Evolutionary conservation across 1,140 invertebrate species (phyloP).

Genomic region (Antheraea mylitta): DNA sequence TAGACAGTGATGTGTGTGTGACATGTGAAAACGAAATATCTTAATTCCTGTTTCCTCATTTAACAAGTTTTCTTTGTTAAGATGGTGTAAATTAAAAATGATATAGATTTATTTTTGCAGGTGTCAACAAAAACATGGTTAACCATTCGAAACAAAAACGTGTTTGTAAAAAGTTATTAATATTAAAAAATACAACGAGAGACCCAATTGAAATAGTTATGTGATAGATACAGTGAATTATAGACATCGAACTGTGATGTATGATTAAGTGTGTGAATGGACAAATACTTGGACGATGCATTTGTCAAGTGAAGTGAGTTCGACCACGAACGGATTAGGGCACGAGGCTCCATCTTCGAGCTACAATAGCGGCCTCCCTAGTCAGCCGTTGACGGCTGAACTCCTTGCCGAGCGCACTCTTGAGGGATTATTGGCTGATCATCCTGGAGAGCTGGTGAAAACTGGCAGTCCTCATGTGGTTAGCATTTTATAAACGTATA

Average conservation of each 20-base stretch:
- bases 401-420: conserved; percentile 90
- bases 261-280: conserved; percentile 37
- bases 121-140: background rate
- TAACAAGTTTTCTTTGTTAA: too few relatives aligned
- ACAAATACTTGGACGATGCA: conserved; percentile 78
- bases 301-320: conserved; percentile 84
- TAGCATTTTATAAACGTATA: conserved; percentile 32
- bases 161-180: background rate
- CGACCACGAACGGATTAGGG: conserved; percentile 80
- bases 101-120: background rate
- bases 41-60: too few relatives aligned
- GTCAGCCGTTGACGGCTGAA: conserved; percentile 87
- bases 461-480: conserved; percentile 96
- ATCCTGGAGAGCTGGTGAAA: conserved; percentile 94
- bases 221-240: conserved; percentile 50
- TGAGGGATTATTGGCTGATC: conserved; percentile 90
- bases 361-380: conserved; percentile 65
- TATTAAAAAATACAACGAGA: background rate
- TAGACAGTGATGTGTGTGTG: too few relatives aligned
- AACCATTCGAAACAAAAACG: background rate
- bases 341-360: conserved; percentile 70
- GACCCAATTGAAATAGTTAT: conserved; percentile 35
- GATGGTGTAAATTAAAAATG: background rate
- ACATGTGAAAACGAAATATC: too few relatives aligned
- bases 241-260: conserved; percentile 26